A percentile compares a stretch with the other conserved stretches of the same genome.
Conservation (phyloP, 2,888 invertebrate species). For the Malacosoma neustria region DNA sequence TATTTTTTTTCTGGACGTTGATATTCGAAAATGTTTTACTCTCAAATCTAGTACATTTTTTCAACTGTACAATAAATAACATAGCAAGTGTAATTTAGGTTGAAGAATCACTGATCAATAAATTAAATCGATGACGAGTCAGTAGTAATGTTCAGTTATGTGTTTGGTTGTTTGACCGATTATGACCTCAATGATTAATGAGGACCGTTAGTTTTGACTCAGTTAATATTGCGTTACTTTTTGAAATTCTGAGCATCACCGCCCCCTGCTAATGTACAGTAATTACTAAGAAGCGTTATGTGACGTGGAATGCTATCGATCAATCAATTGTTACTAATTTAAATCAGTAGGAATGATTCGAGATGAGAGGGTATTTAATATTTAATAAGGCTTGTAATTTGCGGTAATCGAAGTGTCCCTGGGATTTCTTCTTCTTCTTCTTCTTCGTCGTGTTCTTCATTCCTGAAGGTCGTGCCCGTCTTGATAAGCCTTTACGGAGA, state of each 20-base stretch:
- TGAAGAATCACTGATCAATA: constrained; percentile 1
- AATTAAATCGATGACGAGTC: constrained; percentile 39
- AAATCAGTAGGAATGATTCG: not conserved
- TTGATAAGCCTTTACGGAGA: too few relatives aligned
- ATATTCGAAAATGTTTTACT: too few relatives aligned
- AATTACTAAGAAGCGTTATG: constrained; percentile 25
- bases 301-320: not conserved
- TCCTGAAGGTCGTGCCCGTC: too few relatives aligned
- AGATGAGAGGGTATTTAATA: too few relatives aligned
- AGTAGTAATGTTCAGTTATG: constrained; percentile 42
- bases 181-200: constrained; percentile 68
- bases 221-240: constrained; percentile 59
- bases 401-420: too few relatives aligned
- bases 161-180: constrained; percentile 49
- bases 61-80: too few relatives aligned
- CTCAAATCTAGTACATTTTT: too few relatives aligned
- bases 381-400: too few relatives aligned
- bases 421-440: too few relatives aligned
- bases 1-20: too few relatives aligned
- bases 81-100: too few relatives aligned
- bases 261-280: constrained; percentile 30
- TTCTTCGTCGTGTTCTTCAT: too few relatives aligned
- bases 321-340: not conserved
- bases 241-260: constrained; percentile 40
- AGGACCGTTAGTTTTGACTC: constrained; percentile 62